Evolutionary conservation across 2,113 vertebrate genomes (phyloP), one percentile per base, ranked within the genome.

Genomic region (Leptobrachium ailaonicum): DNA sequence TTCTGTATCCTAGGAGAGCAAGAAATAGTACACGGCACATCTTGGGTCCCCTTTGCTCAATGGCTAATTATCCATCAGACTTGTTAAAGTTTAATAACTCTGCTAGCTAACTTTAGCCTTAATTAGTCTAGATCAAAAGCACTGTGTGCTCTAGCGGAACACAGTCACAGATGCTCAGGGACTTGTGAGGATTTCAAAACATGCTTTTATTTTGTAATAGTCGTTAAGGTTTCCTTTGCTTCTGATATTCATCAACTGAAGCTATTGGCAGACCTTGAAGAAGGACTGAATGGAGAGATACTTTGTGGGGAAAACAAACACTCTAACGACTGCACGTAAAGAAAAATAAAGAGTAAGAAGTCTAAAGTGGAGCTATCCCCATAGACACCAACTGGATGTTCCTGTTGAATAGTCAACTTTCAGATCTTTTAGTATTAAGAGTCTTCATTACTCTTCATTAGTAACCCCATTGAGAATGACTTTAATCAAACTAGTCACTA

Each of bases 121-220:
- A 78, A 78, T 79, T 79, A 79, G 77, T 73, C 63, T 13, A 79
- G 77, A 79, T 79, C 77, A 79, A 79, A 79, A 72, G 45, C 70
- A 67, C 41, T 56, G 70, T 43, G 70, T 32, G 77, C 70, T 73
- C 14, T 44, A 50, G 42, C 43, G 70, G 40, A 79, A 54, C 77
- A 73, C 62, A 41, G 41, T 14, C 44, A 73, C 70, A 56, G 70
- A 79, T 73, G 77, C 77, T 73, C 1, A 6, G 47, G 77, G 77
- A 62, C 77, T 12, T 43, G 62, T 44, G n/a, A 66, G 70, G 40
- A 66, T 56, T 79, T 58, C 70, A 53, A 44, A 79, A 73, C 77
- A 73, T 14, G 47, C 40, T 58, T 79, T 40, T 43, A 32, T 56
- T 63, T 79, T 79, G 66, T 56, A 77, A 40, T 78, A 66, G 66